These are phyloP conservation scores for Falco peregrinus DNA, from an alignment of 2,797 vertebrate genomes.

Conservation along the genomic window DNA sequence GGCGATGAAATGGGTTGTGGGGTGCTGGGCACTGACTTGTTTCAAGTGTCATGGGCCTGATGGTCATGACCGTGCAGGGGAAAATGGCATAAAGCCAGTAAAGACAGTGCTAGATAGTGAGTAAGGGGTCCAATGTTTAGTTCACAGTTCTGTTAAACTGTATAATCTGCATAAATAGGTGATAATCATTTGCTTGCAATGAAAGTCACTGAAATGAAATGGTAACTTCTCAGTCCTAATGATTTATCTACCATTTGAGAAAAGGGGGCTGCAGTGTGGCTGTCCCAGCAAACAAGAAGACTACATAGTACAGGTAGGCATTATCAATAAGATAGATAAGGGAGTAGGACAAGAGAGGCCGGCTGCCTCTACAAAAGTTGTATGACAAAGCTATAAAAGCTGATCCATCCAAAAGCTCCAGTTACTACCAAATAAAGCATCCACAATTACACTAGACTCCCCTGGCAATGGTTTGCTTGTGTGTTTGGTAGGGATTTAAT, in stretches of 20 bases:
- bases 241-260: background rate
- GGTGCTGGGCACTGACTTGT: background rate
- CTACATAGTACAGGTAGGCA: background rate
- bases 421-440: background rate
- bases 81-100: background rate
- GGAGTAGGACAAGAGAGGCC: background rate
- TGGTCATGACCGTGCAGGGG: background rate
- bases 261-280: background rate
- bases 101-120: background rate
- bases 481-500: background rate
- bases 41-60: background rate
- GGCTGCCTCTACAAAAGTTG: background rate
- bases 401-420: background rate
- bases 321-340: background rate
- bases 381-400: background rate
- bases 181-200: background rate
- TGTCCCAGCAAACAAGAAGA: background rate
- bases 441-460: background rate
- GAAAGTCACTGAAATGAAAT: background rate
- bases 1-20: rapidly evolving
- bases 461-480: background rate
- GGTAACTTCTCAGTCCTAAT: background rate
- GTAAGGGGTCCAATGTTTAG: background rate
- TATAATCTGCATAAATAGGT: background rate
- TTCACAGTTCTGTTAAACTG: background rate